Base-by-base conservation (phyloP, 2,888 invertebrate genomes). In the Melieria picta region DNA sequence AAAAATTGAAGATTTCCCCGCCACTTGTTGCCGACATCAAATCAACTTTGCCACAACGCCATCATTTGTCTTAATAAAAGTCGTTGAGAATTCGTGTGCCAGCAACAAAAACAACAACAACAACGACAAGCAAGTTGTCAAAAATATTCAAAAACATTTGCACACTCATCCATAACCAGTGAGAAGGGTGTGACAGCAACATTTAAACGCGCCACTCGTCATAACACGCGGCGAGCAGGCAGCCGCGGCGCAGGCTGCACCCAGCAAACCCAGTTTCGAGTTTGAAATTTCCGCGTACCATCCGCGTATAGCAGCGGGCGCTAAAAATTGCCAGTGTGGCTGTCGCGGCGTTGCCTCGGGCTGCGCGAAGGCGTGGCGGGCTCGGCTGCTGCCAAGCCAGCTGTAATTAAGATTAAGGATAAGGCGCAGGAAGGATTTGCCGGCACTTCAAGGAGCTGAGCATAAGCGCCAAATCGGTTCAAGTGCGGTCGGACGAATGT, bases 351-450 rank as follows among this genome's bases (percentile, higher is more conserved):
- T 60, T 50, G 50, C 16, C 67, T 60, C 67, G n/a, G 48, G 55
- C 2, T 30, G 16, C 13, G 48, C 52, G 30, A 4, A 7, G 42
- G 48, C 4, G 45, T 11, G 50, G n/a, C 43, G 42, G 9, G n/a
- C 4, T 45, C 11, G 42, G 13, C 58, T 52, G 7, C 73, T 67
- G 72, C 69, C 73, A 30, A 75, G 76, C 80, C 78, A 79, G 80
- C 83, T 80, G 80, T 84, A 84, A 84, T 84, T 84, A 84, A 84
- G 84, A 84, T 84, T 83, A 84, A 83, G 84, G 83, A 83, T 82
- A 82, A 82, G 79, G 81, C 81, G 76, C 81, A 83, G 83, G 83
- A 79, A 81, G 83, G 84, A 84, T 84, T 83, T 83, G 79, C 83
- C 79, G 76, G 60, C 72, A 72, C 69, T 74, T 76, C 76, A 73